phyloP scores from a whole-genome alignment of 2,888 invertebrate genomes.

The Sarcophaga caerulescens region DNA sequence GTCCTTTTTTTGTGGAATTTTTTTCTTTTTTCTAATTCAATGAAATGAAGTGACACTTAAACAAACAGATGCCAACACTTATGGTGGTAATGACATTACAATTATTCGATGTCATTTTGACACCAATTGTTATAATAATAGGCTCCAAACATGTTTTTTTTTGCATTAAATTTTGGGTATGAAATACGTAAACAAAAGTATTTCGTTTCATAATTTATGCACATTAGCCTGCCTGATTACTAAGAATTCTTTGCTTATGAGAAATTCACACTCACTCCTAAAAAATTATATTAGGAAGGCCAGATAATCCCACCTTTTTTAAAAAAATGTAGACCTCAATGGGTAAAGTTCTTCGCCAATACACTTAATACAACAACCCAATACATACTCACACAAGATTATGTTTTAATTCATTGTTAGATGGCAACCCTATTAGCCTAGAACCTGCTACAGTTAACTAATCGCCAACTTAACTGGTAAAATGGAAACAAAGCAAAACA shows the following conservation, averaged over 20 bases:
- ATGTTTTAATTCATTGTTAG: no score
- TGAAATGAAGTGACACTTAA: neutral
- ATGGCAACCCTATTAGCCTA: no score
- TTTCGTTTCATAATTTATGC: neutral
- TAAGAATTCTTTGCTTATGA: neutral
- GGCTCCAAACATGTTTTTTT: neutral
- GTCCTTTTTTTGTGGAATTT: neutral
- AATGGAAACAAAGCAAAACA: no score
- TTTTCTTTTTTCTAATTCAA: neutral
- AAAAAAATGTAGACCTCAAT: no score
- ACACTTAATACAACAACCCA: no score
- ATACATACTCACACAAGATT: no score
- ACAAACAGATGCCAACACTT: neutral
- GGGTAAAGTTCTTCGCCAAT: no score
- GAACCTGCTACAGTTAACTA: no score
- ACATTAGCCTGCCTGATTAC: neutral
- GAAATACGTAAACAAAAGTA: neutral
- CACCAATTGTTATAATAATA: neutral
- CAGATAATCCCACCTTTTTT: neutral
- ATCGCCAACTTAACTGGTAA: no score
- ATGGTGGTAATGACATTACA: conserved; percentile 1
- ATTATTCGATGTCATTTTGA: neutral
- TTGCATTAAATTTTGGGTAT: neutral
- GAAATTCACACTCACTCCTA: neutral
- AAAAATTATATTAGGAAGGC: neutral